phyloP scores from a whole-genome alignment of 2,113 vertebrate species.

The Brachyhypopomus occidentalis region DNA sequence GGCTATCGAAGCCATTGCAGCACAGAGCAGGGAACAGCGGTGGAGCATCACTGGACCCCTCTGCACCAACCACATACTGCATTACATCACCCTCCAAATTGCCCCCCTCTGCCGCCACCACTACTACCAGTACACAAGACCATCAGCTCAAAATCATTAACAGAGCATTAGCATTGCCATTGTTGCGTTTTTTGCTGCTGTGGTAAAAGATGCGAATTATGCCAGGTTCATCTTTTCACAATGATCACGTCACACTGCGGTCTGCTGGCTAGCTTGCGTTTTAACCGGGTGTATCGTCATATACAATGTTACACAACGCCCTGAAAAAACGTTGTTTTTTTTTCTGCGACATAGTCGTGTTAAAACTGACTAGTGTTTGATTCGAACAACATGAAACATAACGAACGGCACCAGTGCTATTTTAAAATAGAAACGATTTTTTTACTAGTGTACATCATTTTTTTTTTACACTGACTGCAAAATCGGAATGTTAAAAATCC shows the following conservation, averaged over 20 bases:
- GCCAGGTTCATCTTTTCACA: slow-evolving; percentile 33
- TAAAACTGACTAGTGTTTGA: no score
- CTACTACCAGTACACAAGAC: slow-evolving; percentile 16
- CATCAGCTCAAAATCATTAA: slow-evolving; percentile 41
- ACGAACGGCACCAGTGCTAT: no score
- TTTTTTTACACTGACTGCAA: no score
- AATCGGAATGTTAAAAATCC: no score
- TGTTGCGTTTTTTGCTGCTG: slow-evolving; percentile 11
- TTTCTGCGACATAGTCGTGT: not conserved
- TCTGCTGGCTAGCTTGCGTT: no score
- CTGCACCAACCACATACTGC: slow-evolving; percentile 47
- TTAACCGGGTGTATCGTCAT: not conserved
- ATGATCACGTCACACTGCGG: slow-evolving; percentile 59
- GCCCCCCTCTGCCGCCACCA: slow-evolving; percentile 11
- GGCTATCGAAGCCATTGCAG: slow-evolving; percentile 64
- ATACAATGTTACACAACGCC: slow-evolving; percentile 34
- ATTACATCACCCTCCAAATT: slow-evolving; percentile 50
- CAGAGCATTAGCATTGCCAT: slow-evolving; percentile 31
- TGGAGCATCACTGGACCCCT: slow-evolving; percentile 7
- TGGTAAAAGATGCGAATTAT: slow-evolving; percentile 23
- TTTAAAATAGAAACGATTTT: no score
- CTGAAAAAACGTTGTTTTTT: not conserved
- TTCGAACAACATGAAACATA: no score
- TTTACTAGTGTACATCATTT: no score
- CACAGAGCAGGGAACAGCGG: slow-evolving; percentile 62